These are phyloP conservation scores for Hesperophylax magnus DNA, from an alignment of 1,140 invertebrate genomes.

Conservation along the genomic window DNA sequence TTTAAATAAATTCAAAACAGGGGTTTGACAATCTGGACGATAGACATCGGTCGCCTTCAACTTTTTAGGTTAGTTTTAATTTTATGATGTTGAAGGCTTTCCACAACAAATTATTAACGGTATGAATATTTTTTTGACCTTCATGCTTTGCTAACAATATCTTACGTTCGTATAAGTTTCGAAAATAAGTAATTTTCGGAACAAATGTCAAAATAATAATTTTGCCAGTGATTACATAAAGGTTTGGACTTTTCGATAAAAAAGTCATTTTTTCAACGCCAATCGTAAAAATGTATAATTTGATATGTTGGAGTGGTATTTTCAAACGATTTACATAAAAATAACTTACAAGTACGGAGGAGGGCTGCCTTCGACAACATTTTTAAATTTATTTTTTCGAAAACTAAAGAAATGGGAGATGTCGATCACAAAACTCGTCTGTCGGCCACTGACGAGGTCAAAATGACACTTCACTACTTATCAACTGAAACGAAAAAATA, in stretches of 20 bases:
- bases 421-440: conserved; percentile 20
- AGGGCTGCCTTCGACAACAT: conserved; percentile 69
- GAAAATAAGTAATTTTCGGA: neutral
- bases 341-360: conserved; percentile 67
- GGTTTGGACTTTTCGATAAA: neutral
- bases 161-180: no score
- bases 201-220: conserved; percentile 32
- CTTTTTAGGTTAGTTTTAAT: neutral
- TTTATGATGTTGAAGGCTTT: neutral
- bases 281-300: neutral
- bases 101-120: neutral
- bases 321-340: neutral
- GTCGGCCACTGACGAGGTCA: conserved; percentile 28
- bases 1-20: no score
- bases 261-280: neutral
- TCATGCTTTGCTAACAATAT: neutral
- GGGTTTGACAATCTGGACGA: neutral
- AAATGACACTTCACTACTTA: neutral
- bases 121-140: no score
- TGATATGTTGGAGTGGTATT: neutral
- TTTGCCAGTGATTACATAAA: conserved; percentile 39
- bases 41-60: neutral
- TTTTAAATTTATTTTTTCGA: conserved; percentile 48
- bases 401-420: conserved; percentile 36
- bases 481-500: no score